Evolutionary conservation across 1,140 invertebrate species (phyloP).

Genomic region (Sarcophaga bullata): DNA sequence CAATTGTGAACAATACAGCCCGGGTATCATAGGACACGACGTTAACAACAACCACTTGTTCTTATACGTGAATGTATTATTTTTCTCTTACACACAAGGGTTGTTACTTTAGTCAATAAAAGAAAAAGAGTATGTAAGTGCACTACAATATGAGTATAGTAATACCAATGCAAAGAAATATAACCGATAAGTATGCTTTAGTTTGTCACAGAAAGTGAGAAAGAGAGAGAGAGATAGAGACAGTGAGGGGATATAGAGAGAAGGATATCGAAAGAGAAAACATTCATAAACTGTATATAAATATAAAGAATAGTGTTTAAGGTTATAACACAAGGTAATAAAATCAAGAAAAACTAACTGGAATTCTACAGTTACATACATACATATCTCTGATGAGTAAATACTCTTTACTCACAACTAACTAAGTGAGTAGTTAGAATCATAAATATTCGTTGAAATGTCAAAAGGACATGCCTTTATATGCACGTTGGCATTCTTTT

Average conservation of each 20-base stretch:
- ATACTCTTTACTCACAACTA: neutral
- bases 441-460: constrained; percentile 19
- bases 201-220: too few relatives aligned
- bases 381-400: neutral
- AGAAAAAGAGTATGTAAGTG: neutral
- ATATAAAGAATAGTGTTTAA: neutral
- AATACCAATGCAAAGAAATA: too few relatives aligned
- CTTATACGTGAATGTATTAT: neutral
- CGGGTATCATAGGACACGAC: neutral
- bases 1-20: neutral
- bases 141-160: neutral
- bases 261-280: too few relatives aligned
- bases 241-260: too few relatives aligned
- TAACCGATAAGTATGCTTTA: too few relatives aligned
- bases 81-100: constrained; percentile 15
- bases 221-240: too few relatives aligned
- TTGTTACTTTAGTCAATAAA: constrained; percentile 30
- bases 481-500: neutral
- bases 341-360: constrained; percentile 2
- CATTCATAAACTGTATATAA: too few relatives aligned
- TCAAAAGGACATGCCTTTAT: constrained; percentile 39
- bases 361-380: neutral
- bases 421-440: neutral
- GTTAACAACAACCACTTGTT: constrained; percentile 26
- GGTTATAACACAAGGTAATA: constrained; percentile 8